Percentiles rank a stretch among this genome's conserved stretches.
These are phyloP conservation scores for Tachina grossa DNA, from an alignment of 2,888 invertebrate species.

Conservation along the genomic window DNA sequence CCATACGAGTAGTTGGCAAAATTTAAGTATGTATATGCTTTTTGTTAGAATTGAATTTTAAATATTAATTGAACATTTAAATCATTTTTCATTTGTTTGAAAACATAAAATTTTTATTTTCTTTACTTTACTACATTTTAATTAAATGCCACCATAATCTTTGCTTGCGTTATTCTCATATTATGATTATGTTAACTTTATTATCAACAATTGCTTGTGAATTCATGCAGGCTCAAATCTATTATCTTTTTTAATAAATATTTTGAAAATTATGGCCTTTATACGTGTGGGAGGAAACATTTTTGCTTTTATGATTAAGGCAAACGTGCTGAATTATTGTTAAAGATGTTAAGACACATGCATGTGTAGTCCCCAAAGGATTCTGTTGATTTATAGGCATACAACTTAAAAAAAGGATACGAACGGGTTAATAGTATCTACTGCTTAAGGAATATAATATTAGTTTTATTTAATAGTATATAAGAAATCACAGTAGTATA, in stretches of 20 bases:
- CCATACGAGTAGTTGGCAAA: background rate
- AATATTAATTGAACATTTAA: background rate
- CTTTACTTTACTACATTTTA: background rate
- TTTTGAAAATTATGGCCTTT: conserved; percentile 29
- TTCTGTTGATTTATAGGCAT: background rate
- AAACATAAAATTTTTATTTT: too few species aligned
- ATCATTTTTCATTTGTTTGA: too few species aligned
- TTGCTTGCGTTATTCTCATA: background rate
- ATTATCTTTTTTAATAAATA: background rate
- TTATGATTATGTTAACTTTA: background rate
- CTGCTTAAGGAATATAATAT: background rate
- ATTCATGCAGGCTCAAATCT: background rate
- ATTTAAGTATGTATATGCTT: background rate
- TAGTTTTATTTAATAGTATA: background rate
- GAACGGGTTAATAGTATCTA: too few species aligned
- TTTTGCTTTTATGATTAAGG: background rate
- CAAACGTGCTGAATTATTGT: conserved; percentile 2
- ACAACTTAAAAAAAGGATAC: background rate
- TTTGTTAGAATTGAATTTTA: background rate
- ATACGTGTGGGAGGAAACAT: conserved; percentile 14
- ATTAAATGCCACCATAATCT: background rate
- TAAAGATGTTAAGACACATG: background rate
- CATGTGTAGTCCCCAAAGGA: background rate
- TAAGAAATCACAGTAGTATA: background rate
- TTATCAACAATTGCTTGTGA: background rate